Base-by-base conservation (phyloP, 2,113 vertebrate genomes). In the Psophia crepitans region DNA sequence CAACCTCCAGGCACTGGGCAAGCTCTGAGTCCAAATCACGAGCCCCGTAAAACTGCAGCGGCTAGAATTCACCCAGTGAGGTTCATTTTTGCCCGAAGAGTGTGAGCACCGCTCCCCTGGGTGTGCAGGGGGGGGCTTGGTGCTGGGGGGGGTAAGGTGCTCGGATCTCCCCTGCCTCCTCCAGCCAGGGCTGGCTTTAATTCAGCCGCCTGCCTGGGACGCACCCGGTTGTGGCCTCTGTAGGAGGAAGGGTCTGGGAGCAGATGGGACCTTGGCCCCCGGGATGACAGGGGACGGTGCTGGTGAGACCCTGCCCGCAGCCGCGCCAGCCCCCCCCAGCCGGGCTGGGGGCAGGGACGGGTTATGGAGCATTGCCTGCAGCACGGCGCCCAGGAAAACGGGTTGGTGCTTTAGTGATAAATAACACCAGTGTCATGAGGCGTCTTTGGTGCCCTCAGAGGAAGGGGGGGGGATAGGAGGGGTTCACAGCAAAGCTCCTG, bases 161-260 rank as follows among this genome's bases (percentile, higher is more conserved):
- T 33, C 8, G 35, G 12, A 8, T 44, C 46, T 26, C 32, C 44
- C 43, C 41, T 23, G 46, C n/a, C 10, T 11, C 28, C 65, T 48
- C 24, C 71, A 23, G 78, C 8, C 2, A 28, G 51, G 49, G 24
- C 75, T n/a, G 46, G 18, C 39, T 39, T 10, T 7, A 15, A 19
- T n/a, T 46, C 39, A 12, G 39, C 39, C 2, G 0, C 73, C 53
- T 32, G 30, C 43, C 43, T 16, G 16, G 41, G 41, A 7, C 2
- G 8, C n/a, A 1, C n/a, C 4, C 0, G 4, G 19, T 7, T 20
- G 28, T 26, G 48, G 32, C 18, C n/a, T 28, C 43, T 20, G 41
- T 2, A 19, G 43, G 54, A 61, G 21, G 39, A 43, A 46, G 16
- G 20, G 22, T 39, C 73, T 32, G 15, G 1, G 1, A 30, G 81